A percentile compares a stretch with the other conserved stretches of the same genome.
These are phyloP conservation scores for Daubentonia madagascariensis DNA, from an alignment of 2,113 vertebrate species.

Conservation along the genomic window DNA sequence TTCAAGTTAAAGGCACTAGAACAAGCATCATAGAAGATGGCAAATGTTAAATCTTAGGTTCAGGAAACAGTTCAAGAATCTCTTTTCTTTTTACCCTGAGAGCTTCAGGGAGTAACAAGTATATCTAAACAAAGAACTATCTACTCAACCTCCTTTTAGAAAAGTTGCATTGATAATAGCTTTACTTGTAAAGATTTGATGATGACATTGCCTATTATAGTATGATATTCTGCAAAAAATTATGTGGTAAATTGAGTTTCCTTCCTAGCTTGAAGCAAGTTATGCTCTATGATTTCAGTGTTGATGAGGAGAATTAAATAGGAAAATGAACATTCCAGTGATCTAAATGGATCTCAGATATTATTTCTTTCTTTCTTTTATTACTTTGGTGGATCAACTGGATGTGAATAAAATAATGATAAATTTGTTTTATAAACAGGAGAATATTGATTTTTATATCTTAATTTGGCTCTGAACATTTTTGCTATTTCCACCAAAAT, in stretches of 20 bases:
- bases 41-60: not conserved
- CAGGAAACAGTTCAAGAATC: not conserved
- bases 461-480: not conserved
- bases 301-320: not conserved
- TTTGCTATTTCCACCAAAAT: not conserved
- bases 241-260: not conserved
- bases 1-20: not conserved
- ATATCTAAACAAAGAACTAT: not conserved
- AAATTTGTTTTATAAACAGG: not conserved
- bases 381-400: not conserved
- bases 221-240: not conserved
- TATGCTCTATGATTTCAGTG: not conserved
- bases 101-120: not conserved
- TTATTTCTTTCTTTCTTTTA: not conserved
- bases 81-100: not conserved
- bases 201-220: not conserved
- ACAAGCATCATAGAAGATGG: not conserved
- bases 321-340: not conserved
- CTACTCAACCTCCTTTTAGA: not conserved
- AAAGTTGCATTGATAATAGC: not conserved
- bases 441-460: not conserved
- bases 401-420: not conserved
- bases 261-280: conserved; percentile 7
- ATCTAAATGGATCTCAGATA: not conserved
- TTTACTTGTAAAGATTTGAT: not conserved